Evolutionary conservation across 2,797 vertebrate species (phyloP).

Genomic region (Glyptemys insculpta): DNA sequence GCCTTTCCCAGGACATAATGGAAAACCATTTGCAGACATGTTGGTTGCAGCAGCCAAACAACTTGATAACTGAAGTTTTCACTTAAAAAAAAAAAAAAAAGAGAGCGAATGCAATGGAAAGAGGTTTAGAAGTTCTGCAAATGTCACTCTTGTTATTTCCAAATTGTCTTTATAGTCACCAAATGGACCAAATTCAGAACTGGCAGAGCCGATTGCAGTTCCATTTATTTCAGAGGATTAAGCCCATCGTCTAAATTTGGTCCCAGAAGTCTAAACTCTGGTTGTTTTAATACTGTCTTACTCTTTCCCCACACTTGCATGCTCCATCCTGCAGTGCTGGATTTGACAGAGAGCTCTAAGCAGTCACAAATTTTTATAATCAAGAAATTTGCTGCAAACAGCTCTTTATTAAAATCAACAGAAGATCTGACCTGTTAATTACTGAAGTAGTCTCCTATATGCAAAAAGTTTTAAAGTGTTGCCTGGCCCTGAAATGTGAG

Average conservation of each 20-base stretch:
- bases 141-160: background rate
- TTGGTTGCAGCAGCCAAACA: constrained; percentile 54
- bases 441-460: constrained; percentile 46
- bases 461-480: constrained; percentile 26
- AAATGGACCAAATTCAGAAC: background rate
- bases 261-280: background rate
- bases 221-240: background rate
- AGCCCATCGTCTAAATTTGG: background rate
- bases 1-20: constrained; percentile 50
- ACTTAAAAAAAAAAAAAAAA: background rate
- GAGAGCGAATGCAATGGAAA: background rate
- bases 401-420: constrained; percentile 42
- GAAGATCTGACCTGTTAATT: constrained; percentile 50
- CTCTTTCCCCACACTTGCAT: constrained; percentile 43
- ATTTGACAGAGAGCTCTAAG: constrained; percentile 48
- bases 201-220: background rate
- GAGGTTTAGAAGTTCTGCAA: background rate
- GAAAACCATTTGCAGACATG: constrained; percentile 64
- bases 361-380: constrained; percentile 25
- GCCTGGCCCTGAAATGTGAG: constrained; percentile 50
- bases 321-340: constrained; percentile 40
- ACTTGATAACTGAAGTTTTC: background rate
- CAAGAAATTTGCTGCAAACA: constrained; percentile 54
- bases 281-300: background rate
- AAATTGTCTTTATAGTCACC: background rate